These are phyloP conservation scores for Pachyrhynchus sulphureomaculatus DNA, from an alignment of 1,140 invertebrate genomes.

Conservation along the genomic window DNA sequence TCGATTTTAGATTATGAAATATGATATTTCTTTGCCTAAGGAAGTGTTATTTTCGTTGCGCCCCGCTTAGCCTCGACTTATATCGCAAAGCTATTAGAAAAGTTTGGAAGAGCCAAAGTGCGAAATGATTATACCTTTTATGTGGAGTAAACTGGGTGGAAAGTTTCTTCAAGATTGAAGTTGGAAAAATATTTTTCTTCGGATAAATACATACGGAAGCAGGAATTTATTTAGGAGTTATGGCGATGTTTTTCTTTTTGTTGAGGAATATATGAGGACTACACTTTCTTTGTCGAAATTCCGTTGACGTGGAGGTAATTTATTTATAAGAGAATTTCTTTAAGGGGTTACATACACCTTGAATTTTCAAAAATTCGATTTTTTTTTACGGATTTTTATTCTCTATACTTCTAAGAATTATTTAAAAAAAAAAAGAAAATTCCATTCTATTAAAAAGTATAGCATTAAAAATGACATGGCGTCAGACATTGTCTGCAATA, in stretches of 20 bases:
- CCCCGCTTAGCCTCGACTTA: conserved; percentile 1
- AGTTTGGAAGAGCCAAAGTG: conserved; percentile 11
- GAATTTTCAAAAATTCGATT: too few species aligned
- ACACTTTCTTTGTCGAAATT: too few species aligned
- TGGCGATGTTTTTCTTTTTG: not conserved
- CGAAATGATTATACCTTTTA: conserved; percentile 22
- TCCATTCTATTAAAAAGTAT: too few species aligned
- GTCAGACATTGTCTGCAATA: too few species aligned
- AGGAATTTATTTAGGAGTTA: conserved; percentile 12
- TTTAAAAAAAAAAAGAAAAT: too few species aligned
- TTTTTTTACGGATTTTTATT: too few species aligned
- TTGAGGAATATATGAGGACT: too few species aligned
- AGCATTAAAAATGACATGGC: too few species aligned
- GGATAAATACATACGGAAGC: not conserved
- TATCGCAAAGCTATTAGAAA: conserved; percentile 5
- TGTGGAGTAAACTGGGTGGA: conserved; percentile 7
- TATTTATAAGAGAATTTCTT: too few species aligned
- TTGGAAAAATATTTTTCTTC: conserved; percentile 7
- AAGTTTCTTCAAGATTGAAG: conserved; percentile 1
- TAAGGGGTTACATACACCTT: too few species aligned
- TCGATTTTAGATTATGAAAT: conserved; percentile 14
- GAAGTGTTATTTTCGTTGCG: not conserved
- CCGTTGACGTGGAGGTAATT: conserved; percentile 1
- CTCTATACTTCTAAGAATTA: too few species aligned
- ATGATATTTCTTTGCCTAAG: not conserved